Evolutionary conservation across 1,140 invertebrate genomes (phyloP).

Genomic region (Cephus cinctus): DNA sequence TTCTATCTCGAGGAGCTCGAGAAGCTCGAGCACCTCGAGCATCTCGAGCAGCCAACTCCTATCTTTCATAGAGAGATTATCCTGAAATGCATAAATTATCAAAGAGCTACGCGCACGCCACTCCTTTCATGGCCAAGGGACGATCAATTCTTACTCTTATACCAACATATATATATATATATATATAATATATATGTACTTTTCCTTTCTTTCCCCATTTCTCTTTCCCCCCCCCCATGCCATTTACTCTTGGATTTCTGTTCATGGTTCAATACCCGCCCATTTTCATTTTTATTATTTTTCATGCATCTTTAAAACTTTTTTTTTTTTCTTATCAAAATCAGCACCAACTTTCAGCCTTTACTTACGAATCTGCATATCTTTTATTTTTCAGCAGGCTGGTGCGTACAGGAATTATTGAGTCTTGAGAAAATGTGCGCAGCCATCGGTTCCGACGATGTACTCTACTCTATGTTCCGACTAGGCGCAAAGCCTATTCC

Average conservation of each 20-base stretch:
- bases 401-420: slow-evolving; percentile 48
- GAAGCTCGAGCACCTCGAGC: neutral
- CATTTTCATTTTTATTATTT: no score
- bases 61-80: slow-evolving; percentile 43
- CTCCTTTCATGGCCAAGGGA: no score
- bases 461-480: slow-evolving; percentile 73
- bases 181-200: no score
- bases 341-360: no score
- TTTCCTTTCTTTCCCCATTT: neutral
- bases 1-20: slow-evolving; percentile 21
- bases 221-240: no score
- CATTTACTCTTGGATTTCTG: no score
- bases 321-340: no score
- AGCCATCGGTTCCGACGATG: slow-evolving; percentile 69
- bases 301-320: no score
- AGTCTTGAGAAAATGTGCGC: slow-evolving; percentile 63
- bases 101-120: slow-evolving; percentile 33
- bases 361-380: no score
- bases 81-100: slow-evolving; percentile 48
- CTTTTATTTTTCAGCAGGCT: slow-evolving; percentile 58
- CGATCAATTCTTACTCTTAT: no score
- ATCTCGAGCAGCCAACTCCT: slow-evolving; percentile 10
- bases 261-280: no score
- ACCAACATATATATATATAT: no score
- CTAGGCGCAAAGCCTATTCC: slow-evolving; percentile 64